Percentiles rank a stretch among this genome's conserved stretches.
Conservation (phyloP, 2,888 invertebrate genomes). For the Thera obeliscata region DNA sequence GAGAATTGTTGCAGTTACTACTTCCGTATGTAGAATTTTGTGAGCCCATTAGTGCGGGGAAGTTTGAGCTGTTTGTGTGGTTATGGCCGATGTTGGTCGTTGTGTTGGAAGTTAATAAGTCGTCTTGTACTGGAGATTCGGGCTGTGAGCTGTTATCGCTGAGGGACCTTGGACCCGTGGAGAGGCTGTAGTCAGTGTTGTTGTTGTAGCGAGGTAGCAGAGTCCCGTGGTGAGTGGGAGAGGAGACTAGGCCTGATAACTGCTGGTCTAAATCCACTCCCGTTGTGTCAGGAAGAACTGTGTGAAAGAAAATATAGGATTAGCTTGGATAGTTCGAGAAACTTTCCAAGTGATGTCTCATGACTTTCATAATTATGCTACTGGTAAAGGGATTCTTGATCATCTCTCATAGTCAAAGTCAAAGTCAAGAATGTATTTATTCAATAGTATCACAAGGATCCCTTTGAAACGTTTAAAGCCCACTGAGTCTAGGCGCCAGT, state of each 20-base stretch:
- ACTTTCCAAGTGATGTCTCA: not conserved
- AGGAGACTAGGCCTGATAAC: constrained; percentile 86
- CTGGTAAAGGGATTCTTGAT: no score
- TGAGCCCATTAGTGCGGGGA: constrained; percentile 86
- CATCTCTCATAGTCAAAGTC: no score
- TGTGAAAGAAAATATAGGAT: constrained; percentile 43
- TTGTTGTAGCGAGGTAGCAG: constrained; percentile 88
- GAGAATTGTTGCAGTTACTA: constrained; percentile 88
- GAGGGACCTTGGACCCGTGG: constrained; percentile 89
- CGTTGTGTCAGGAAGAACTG: constrained; percentile 92
- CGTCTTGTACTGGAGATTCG: constrained; percentile 93
- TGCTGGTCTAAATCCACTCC: constrained; percentile 90
- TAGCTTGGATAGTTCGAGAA: not conserved
- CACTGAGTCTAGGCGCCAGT: no score
- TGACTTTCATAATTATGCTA: no score
- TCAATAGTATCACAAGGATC: no score
- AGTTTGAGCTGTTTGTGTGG: constrained; percentile 85
- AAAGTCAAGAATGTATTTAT: no score
- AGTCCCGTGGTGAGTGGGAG: constrained; percentile 84
- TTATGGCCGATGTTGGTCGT: constrained; percentile 85
- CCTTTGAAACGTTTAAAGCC: no score
- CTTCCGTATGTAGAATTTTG: constrained; percentile 85
- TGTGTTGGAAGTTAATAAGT: constrained; percentile 87
- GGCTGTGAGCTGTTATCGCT: constrained; percentile 93
- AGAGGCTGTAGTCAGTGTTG: constrained; percentile 87